Conservation (phyloP, 1,140 invertebrate species). For the Drosophila albomicans region DNA sequence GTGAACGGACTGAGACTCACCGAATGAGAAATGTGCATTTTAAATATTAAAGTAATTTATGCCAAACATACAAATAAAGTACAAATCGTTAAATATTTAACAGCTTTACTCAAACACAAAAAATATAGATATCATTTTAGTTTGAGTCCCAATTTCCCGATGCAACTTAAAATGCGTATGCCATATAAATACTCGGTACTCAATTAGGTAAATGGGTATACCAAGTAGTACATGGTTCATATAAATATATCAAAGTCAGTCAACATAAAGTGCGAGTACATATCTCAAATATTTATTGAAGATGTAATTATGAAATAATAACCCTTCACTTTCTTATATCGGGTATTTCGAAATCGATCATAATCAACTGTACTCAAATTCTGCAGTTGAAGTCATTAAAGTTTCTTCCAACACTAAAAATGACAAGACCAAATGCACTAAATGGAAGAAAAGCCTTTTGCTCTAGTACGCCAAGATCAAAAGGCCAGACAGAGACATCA, state of each 20-base stretch:
- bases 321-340: too few relatives aligned
- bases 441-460: slow-evolving; percentile 10
- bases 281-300: too few relatives aligned
- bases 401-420: slow-evolving; percentile 29
- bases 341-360: neutral
- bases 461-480: slow-evolving; percentile 55
- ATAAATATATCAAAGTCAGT: too few relatives aligned
- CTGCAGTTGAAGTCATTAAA: slow-evolving; percentile 45
- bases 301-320: too few relatives aligned
- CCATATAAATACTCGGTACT: neutral
- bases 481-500: slow-evolving; percentile 63
- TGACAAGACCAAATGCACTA: slow-evolving; percentile 24
- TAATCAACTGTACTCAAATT: slow-evolving; percentile 2
- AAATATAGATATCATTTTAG: slow-evolving; percentile 14
- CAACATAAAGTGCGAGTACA: too few relatives aligned
- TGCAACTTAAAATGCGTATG: neutral
- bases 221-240: too few relatives aligned
- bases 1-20: slow-evolving; percentile 1
- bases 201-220: neutral
- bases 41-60: slow-evolving; percentile 74
- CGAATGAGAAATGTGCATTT: slow-evolving; percentile 64
- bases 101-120: slow-evolving; percentile 17
- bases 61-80: slow-evolving; percentile 50
- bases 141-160: neutral
- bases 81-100: slow-evolving; percentile 49